Evolutionary conservation across 2,888 invertebrate genomes (phyloP), one percentile per base, ranked within the genome.

Genomic region (Diaphora mendica): DNA sequence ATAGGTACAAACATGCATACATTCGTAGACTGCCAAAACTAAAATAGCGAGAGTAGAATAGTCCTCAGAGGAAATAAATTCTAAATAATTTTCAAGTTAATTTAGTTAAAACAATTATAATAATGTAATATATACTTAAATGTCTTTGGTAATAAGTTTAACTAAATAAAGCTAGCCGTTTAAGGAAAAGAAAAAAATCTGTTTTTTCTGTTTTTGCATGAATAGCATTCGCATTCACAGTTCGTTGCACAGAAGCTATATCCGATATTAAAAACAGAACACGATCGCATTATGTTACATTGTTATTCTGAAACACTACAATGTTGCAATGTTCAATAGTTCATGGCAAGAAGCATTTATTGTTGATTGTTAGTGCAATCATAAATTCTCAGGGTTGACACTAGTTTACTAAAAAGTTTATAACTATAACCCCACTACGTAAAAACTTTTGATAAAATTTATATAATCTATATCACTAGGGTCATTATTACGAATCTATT

Each of bases 271-370:
- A 81, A 77, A 84, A 79, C 74, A 76, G 64, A 76, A 72, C 70
- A 75, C 70, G 70, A 73, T 73, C 77, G 42, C 35, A 74, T 79
- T 74, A 70, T 64, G 66, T 65, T 64, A 42, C 74, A 67, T 73
- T 69, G 64, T 42, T 69, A 75, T 79, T 77, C 70, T 64, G 67
- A 77, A 79, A 74, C 71, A 82, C 76, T 77, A 71, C 65, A 77
- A 26, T 11, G 67, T 73, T 77, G 68, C 67, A 77, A 26, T 11
- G 68, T 76, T 66, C 72, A 80, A 72, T 74, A 55, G 51, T 55
- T 55, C 11, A 75, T 77, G 64, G 77, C 70, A 82, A 71, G 79
- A 79, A 83, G 77, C 26, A 71, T 78, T 85, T 59, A 35, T 71
- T 65, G 76, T 62, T 72, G 67, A 35, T 72, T 67, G 76, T 62